A percentile compares a stretch with the other conserved stretches of the same genome.
Evolutionary conservation across 1,140 invertebrate genomes (phyloP).

Genomic region (Drosophila melanogaster): Release_6_plus_ISO1_MT NT_033779.5:16026001-16026500

Average conservation of each 20-base stretch:
- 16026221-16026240: conserved; percentile 23
- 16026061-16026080: conserved; percentile 31
- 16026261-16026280: conserved; percentile 42
- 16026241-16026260: conserved; percentile 67
- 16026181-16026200: conserved; percentile 54
- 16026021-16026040: conserved; percentile 6
- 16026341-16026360: conserved; percentile 65
- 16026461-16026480: not conserved
- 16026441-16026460: conserved; percentile 29
- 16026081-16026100: conserved; percentile 32
- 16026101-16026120: conserved; percentile 30
- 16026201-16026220: conserved; percentile 24
- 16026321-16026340: conserved; percentile 68
- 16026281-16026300: conserved; percentile 38
- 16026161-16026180: conserved; percentile 68
- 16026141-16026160: conserved; percentile 61
- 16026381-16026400: conserved; percentile 4
- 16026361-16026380: conserved; percentile 22
- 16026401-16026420: conserved; percentile 9
- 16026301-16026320: conserved; percentile 56
- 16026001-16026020: not conserved
- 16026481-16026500: not conserved
- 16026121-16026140: conserved; percentile 47
- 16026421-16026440: conserved; percentile 56
- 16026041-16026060: conserved; percentile 14